Evolutionary conservation across 2,797 vertebrate genomes (phyloP), one percentile per base, ranked within the genome.

Genomic region (Harpagifer antarcticus): DNA sequence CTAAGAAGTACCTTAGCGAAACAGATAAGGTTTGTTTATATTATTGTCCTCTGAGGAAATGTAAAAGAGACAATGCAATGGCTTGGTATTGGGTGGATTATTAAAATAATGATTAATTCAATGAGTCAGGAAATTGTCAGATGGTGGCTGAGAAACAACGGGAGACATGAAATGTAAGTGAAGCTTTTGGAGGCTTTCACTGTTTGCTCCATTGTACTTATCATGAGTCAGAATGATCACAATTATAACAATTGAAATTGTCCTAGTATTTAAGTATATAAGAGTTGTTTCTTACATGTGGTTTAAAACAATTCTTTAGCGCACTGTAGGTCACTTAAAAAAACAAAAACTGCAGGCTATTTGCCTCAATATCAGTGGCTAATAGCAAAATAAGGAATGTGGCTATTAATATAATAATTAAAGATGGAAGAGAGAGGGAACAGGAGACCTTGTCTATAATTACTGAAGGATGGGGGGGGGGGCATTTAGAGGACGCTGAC

Each of bases 401-500:
- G 10, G 56, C 64, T 9, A 40, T n/a, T 47, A 16, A 73, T 79
- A 74, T 76, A 69, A 71, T 71, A 86, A 78, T 78, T 50, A 85
- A 70, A 10, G 55, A 80, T 69, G 49, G 23, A 56, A 65, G 19
- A 74, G 52, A 55, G 33, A 17, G 62, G 50, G 56, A 79, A 61
- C 37, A 49, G 66, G 71, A 78, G 63, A 65, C 56, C 65, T 78
- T 75, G 83, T 76, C 19, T 7, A 85, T 79, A 77, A 91, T 91
- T 85, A 81, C 76, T 42, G 47, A 73, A 13, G 43, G 43, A 44
- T 11, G 43, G 43, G 43, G 40, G 77, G n/a, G n/a, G 84, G 49
- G 55, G 84, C 78, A 44, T 83, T 91, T 88, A 84, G 79, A 89
- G 77, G 83, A 87, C 42, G 79, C 83, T 86, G 84, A 90, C 72